Evolutionary conservation across 2,888 invertebrate genomes (phyloP), one percentile per base, ranked within the genome.

Genomic region (Biston betularia): DNA sequence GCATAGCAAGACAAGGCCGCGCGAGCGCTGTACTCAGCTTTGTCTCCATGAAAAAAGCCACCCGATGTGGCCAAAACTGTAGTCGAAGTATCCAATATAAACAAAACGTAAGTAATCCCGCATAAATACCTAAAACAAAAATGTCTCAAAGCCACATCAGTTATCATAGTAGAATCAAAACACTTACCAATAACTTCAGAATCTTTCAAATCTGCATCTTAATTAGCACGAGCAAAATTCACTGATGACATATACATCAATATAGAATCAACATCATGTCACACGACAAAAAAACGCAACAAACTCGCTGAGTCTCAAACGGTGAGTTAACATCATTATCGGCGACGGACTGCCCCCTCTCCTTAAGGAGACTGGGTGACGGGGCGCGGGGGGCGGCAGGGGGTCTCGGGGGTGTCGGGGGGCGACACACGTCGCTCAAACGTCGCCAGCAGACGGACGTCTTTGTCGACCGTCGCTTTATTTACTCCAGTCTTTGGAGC

Each of bases 311-410:
- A 82, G 84, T 86, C 88, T 87, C 89, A 88, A 88, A 89, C 89
- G 87, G 88, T 86, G 89, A 91, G 91, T 91, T 92, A 91, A 92
- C 92, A 92, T 92, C 92, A 92, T 92, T 92, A 92, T 91, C 90
- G 89, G 89, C 80, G 84, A 81, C 79, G 86, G 85, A 84, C 84
- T 72, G 70, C 64, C 73, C 72, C 72, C 71, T 50, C 66, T 66
- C 71, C 53, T 34, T 15, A 52, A 61, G 42, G 48, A 35, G 42
- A 24, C 70, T 65, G 72, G 79, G 76, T 74, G 76, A 24, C 79
- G 66, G 74, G 73, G 45, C 65, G 69, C 62, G 70, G 73, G 65
- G 40, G 24, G 61, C 66, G 74, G 24, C 3, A 24, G 24, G 71
- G 71, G 68, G 52, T 66, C 62, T 61, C 71, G 74, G 62, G 71